A percentile compares a stretch with the other conserved stretches of the same genome.
Conservation (phyloP, 2,113 vertebrate species). For the Corythaixoides concolor region DNA sequence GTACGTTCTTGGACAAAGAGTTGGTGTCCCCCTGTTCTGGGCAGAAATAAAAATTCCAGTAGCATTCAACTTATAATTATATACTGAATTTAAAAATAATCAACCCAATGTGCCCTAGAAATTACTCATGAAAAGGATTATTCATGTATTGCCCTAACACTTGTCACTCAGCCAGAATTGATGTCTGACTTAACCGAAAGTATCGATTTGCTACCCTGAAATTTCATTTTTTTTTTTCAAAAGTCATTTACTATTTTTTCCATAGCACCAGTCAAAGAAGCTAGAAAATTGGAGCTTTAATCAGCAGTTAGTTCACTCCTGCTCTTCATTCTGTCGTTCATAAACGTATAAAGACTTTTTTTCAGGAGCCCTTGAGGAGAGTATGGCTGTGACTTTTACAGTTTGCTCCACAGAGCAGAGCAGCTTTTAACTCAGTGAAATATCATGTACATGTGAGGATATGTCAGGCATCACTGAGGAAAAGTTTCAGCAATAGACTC, state of each 20-base stretch:
- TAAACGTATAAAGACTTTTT: neutral
- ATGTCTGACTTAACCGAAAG: slow-evolving; percentile 11
- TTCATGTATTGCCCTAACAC: neutral
- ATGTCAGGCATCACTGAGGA: neutral
- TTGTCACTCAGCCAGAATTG: slow-evolving; percentile 7
- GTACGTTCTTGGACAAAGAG: neutral
- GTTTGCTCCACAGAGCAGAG: neutral
- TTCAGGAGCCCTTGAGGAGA: neutral
- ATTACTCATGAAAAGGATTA: neutral
- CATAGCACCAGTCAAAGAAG: neutral
- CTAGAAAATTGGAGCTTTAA: neutral
- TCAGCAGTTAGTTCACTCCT: neutral
- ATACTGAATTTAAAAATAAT: neutral
- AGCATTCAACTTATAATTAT: neutral
- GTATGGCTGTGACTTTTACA: neutral
- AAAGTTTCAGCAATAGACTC: neutral
- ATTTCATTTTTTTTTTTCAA: neutral
- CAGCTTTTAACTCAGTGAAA: neutral
- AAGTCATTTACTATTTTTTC: neutral
- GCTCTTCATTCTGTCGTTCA: neutral
- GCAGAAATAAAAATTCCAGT: neutral
- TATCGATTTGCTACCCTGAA: slow-evolving; percentile 11
- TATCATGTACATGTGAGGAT: neutral
- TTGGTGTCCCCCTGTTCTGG: neutral
- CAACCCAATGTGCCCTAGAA: neutral